These are phyloP conservation scores for Megalurothrips usitatus DNA, from an alignment of 2,888 invertebrate genomes.

Conservation along the genomic window DNA sequence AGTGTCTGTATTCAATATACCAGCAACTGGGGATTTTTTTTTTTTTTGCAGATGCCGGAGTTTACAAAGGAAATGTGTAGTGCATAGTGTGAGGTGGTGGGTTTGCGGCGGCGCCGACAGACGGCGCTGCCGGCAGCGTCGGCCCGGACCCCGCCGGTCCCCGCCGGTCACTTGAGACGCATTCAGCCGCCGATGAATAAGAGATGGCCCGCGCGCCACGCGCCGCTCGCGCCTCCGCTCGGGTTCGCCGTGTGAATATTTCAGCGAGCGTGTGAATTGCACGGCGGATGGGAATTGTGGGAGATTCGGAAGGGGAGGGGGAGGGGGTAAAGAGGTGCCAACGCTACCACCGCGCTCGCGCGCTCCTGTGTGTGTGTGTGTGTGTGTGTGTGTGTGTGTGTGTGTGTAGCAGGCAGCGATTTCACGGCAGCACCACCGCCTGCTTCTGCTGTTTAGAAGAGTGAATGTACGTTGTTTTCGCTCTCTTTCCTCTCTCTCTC, in stretches of 20 bases:
- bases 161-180: constrained; percentile 12
- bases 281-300: background rate
- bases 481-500: too few species aligned
- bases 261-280: constrained; percentile 24
- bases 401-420: background rate
- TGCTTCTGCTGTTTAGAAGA: too few species aligned
- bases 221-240: background rate
- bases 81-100: too few species aligned
- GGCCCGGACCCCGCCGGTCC: background rate
- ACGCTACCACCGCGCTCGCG: too few species aligned
- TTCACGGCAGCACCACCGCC: too few species aligned
- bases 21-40: too few species aligned
- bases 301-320: background rate
- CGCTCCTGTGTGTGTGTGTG: too few species aligned
- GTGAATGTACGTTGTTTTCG: too few species aligned
- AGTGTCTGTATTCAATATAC: too few species aligned
- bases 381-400: too few species aligned
- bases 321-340: background rate
- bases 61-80: too few species aligned
- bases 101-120: background rate
- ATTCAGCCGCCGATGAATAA: constrained; percentile 2
- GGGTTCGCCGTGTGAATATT: constrained; percentile 19
- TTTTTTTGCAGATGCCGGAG: too few species aligned
- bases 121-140: background rate
- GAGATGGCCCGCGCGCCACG: background rate